A percentile compares a stretch with the other conserved stretches of the same genome.
Evolutionary conservation across 2,888 invertebrate species (phyloP).

Genomic region (Agelastica alni): DNA sequence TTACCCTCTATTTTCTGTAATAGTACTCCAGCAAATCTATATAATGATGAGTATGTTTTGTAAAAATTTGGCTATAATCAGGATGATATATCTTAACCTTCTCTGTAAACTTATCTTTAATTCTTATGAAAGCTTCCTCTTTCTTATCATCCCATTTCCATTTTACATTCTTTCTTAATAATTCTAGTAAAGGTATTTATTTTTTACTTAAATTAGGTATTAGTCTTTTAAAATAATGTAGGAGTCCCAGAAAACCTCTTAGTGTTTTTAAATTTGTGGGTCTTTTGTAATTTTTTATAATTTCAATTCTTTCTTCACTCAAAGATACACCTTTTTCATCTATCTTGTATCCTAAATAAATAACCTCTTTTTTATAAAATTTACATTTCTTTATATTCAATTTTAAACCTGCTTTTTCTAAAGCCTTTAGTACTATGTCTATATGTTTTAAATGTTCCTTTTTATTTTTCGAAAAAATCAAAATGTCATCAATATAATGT

Average conservation of each 20-base stretch:
- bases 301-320: not conserved
- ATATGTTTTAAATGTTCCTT: too few relatives aligned
- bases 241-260: not conserved
- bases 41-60: too few relatives aligned
- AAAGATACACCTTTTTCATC: too few relatives aligned
- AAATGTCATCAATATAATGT: too few relatives aligned
- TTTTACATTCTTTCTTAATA: not conserved
- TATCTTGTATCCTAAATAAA: not conserved
- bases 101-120: not conserved
- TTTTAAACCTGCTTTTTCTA: not conserved
- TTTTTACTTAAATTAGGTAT: not conserved
- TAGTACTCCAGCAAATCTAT: too few relatives aligned
- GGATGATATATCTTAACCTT: not conserved
- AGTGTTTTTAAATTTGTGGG: not conserved
- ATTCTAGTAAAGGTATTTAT: not conserved
- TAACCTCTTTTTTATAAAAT: not conserved
- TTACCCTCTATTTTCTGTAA: slow-evolving; percentile 6
- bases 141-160: too few relatives aligned
- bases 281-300: not conserved
- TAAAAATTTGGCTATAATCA: not conserved
- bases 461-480: too few relatives aligned
- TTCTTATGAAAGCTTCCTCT: too few relatives aligned
- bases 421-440: too few relatives aligned
- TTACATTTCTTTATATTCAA: not conserved
- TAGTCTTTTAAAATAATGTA: not conserved